phyloP scores from a whole-genome alignment of 2,888 invertebrate species.

The Apamea epomidion region DNA sequence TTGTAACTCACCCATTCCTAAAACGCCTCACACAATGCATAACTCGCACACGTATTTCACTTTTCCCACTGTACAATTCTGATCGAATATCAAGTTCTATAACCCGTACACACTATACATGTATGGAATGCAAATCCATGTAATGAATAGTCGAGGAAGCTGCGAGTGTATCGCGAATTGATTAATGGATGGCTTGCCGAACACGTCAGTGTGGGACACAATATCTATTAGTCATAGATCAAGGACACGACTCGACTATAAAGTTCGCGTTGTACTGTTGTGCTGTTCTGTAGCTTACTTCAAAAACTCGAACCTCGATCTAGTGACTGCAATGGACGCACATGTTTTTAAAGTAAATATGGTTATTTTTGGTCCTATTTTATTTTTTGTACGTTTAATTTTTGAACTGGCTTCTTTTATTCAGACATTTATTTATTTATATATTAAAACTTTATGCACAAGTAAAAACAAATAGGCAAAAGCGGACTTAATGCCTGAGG shows the following conservation, averaged over 20 bases:
- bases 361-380: too few species aligned
- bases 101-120: neutral
- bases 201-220: conserved; percentile 39
- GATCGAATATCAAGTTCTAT: conserved; percentile 5
- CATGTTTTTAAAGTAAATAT: too few species aligned
- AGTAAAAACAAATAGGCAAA: too few species aligned
- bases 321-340: neutral
- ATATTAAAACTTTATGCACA: too few species aligned
- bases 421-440: neutral
- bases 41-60: neutral
- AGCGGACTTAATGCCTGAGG: too few species aligned
- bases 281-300: neutral
- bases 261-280: conserved; percentile 33
- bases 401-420: neutral
- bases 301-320: neutral
- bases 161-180: conserved; percentile 47
- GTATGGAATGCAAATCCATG: conserved; percentile 33
- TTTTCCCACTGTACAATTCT: neutral
- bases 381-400: neutral
- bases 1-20: neutral
- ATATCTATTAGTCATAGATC: conserved; percentile 63
- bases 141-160: conserved; percentile 43
- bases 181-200: conserved; percentile 56
- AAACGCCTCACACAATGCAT: conserved; percentile 5
- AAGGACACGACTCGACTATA: conserved; percentile 41